phyloP scores from a whole-genome alignment of 1,140 invertebrate species.

The Aphaenogaster ashmeadi region DNA sequence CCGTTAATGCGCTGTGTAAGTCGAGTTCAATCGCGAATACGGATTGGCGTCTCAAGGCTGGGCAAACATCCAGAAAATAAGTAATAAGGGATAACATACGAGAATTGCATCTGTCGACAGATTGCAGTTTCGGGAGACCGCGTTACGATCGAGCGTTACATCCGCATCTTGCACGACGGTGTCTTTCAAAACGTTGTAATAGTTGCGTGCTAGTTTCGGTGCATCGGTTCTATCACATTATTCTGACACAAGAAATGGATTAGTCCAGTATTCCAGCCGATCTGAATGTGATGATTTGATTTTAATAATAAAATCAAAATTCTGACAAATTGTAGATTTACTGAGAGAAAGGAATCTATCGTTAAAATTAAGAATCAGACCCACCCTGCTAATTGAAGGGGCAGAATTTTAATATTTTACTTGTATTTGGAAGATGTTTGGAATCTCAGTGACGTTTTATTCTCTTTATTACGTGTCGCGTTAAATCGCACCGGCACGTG shows the following conservation, averaged over 20 bases:
- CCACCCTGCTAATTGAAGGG: not conserved
- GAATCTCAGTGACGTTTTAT: not conserved
- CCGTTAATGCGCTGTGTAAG: not conserved
- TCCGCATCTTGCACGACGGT: not conserved
- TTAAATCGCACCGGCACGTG: not conserved
- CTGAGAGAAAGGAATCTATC: not conserved
- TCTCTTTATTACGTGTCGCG: not conserved
- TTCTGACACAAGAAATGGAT: not conserved
- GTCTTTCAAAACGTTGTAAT: not conserved
- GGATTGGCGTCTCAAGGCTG: not conserved
- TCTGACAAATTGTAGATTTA: not conserved
- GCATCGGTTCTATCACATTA: not conserved
- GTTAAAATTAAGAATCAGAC: constrained; percentile 16
- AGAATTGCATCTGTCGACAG: not conserved
- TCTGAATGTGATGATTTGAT: constrained; percentile 6
- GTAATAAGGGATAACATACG: not conserved
- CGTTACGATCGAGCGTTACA: not conserved
- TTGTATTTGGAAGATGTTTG: not conserved
- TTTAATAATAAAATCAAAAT: not conserved
- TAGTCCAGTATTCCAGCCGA: not conserved
- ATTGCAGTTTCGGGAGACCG: constrained; percentile 1
- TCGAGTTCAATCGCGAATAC: not conserved
- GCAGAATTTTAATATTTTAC: not conserved
- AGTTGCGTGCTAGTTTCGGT: not conserved
- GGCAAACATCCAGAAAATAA: constrained; percentile 28